A percentile compares a stretch with the other conserved stretches of the same genome.
Conservation (phyloP, 1,140 invertebrate genomes). For the Lucilia sericata region DNA sequence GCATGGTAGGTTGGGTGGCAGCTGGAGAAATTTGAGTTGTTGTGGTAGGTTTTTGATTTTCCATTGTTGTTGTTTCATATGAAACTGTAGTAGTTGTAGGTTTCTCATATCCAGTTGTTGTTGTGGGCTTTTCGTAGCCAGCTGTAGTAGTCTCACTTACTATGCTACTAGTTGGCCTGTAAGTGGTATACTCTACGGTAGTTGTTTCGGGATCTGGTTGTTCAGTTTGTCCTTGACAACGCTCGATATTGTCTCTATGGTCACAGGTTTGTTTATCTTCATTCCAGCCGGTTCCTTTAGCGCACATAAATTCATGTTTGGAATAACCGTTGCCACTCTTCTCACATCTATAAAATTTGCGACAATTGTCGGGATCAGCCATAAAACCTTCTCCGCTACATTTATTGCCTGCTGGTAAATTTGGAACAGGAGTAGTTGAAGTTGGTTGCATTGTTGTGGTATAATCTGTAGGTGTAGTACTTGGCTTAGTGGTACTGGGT, state of each 20-base stretch:
- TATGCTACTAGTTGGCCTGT: conserved; percentile 24
- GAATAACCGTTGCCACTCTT: conserved; percentile 66
- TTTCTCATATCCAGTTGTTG: conserved; percentile 15
- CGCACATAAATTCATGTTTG: conserved; percentile 66
- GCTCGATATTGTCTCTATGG: conserved; percentile 52
- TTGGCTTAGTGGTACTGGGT: conserved; percentile 15
- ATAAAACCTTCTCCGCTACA: conserved; percentile 75
- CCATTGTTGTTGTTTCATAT: conserved; percentile 49
- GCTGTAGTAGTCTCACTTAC: conserved; percentile 27
- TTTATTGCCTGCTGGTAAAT: conserved; percentile 53
- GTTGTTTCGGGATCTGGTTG: conserved; percentile 46
- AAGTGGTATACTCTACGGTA: conserved; percentile 40
- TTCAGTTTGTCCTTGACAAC: conserved; percentile 50
- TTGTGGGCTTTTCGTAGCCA: conserved; percentile 50
- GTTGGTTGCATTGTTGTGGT: conserved; percentile 54
- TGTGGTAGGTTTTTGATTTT: conserved; percentile 47
- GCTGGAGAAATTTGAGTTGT: conserved; percentile 47
- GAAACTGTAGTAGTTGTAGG: conserved; percentile 30
- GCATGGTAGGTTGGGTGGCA: neutral
- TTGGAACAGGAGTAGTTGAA: conserved; percentile 53
- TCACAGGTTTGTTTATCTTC: conserved; percentile 66
- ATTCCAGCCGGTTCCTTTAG: conserved; percentile 69
- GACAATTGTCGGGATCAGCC: conserved; percentile 72
- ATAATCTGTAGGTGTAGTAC: conserved; percentile 51
- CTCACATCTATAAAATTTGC: conserved; percentile 72